phyloP scores from a whole-genome alignment of 2,888 invertebrate species.

The Chrysolina americana region DNA sequence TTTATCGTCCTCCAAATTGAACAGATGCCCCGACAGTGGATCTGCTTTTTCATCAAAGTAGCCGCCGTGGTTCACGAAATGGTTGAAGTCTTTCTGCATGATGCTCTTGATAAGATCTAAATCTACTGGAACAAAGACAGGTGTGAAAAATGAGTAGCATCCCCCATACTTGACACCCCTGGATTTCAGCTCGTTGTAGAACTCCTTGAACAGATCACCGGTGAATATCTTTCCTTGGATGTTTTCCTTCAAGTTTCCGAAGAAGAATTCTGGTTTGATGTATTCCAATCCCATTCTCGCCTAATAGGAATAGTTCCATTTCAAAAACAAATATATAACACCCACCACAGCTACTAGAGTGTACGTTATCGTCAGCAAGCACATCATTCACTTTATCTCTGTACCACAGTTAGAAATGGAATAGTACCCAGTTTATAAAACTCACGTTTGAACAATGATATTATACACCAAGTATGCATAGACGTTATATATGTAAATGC shows the following conservation, averaged over 20 bases:
- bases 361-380: neutral
- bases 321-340: conserved; percentile 42
- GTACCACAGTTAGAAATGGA: neutral
- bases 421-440: neutral
- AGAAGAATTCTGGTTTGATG: conserved; percentile 42
- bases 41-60: conserved; percentile 60
- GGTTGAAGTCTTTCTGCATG: conserved; percentile 63
- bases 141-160: conserved; percentile 54
- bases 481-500: no score
- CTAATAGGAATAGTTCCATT: conserved; percentile 58
- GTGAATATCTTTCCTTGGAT: conserved; percentile 21
- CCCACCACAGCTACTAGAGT: neutral
- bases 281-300: conserved; percentile 55
- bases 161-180: conserved; percentile 55
- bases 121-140: conserved; percentile 62
- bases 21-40: conserved; percentile 60
- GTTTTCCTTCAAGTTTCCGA: conserved; percentile 35
- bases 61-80: conserved; percentile 62
- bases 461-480: no score
- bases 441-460: neutral
- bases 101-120: conserved; percentile 62
- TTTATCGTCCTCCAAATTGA: conserved; percentile 61
- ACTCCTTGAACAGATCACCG: conserved; percentile 34
- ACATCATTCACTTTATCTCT: conserved; percentile 7
- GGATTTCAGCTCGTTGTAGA: conserved; percentile 50